Conservation (phyloP, 1,140 invertebrate species). For the Macrobrachium nipponense region DNA sequence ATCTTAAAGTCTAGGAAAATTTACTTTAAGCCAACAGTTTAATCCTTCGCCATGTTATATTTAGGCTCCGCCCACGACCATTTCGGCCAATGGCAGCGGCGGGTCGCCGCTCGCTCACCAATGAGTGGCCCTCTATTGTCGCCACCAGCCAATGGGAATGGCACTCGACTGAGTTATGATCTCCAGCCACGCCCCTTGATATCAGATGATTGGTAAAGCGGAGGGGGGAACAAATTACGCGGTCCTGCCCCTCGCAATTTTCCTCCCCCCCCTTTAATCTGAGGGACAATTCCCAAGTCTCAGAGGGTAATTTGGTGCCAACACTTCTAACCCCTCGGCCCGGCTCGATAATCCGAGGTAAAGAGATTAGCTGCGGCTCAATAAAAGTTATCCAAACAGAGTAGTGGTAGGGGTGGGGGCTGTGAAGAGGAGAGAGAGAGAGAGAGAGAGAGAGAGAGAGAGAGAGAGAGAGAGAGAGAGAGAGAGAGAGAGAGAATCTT, state of each 20-base stretch:
- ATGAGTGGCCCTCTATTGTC: slow-evolving; percentile 53
- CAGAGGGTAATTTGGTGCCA: slow-evolving; percentile 64
- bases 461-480: not conserved
- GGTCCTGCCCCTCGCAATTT: slow-evolving; percentile 63
- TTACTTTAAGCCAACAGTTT: slow-evolving; percentile 65
- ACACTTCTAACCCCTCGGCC: slow-evolving; percentile 64
- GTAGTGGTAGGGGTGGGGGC: slow-evolving; percentile 27
- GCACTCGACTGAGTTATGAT: slow-evolving; percentile 47
- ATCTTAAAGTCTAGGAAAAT: slow-evolving; percentile 65
- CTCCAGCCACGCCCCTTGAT: slow-evolving; percentile 45
- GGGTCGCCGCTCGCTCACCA: slow-evolving; percentile 7
- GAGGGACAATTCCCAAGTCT: slow-evolving; percentile 64
- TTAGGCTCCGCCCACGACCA: slow-evolving; percentile 48
- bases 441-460: slow-evolving; percentile 1
- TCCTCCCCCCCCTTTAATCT: slow-evolving; percentile 62
- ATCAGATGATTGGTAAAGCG: slow-evolving; percentile 57
- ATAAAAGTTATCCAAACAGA: slow-evolving; percentile 64
- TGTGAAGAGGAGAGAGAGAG: not conserved
- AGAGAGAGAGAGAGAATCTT: not conserved
- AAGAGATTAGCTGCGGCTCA: slow-evolving; percentile 63
- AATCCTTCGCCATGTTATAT: slow-evolving; percentile 64
- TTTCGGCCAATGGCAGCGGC: slow-evolving; percentile 19
- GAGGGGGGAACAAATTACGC: slow-evolving; percentile 52
- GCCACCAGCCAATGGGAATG: slow-evolving; percentile 20
- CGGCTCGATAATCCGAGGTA: slow-evolving; percentile 61